A percentile compares a stretch with the other conserved stretches of the same genome.
phyloP scores from a whole-genome alignment of 1,140 invertebrate species.

The Archegozetes longisetosus region DNA sequence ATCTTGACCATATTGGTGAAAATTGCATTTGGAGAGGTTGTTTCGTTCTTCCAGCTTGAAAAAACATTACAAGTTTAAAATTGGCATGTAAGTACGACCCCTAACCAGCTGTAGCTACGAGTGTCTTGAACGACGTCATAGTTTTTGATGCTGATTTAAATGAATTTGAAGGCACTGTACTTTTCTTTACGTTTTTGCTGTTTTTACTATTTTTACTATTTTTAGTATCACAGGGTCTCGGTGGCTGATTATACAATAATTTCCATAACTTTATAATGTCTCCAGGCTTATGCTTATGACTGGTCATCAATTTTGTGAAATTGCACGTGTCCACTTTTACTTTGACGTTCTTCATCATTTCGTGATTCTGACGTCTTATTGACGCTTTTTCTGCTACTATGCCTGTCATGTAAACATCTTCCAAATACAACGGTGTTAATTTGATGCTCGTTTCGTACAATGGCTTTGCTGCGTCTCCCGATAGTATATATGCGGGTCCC shows the following conservation, averaged over 20 bases:
- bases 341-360: slow-evolving; percentile 18
- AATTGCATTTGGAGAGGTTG: no score
- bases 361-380: slow-evolving; percentile 18
- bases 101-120: no score
- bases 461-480: slow-evolving; percentile 40
- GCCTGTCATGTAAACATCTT: slow-evolving; percentile 74
- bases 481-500: slow-evolving; percentile 26
- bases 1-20: no score
- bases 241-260: slow-evolving; percentile 13
- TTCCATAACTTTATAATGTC: slow-evolving; percentile 19
- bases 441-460: slow-evolving; percentile 49
- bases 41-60: no score
- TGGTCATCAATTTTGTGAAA: slow-evolving; percentile 14
- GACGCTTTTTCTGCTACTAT: slow-evolving; percentile 20
- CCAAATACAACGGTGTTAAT: slow-evolving; percentile 54
- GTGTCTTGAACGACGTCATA: no score
- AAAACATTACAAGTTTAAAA: no score
- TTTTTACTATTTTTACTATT: no score
- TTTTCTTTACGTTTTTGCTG: no score
- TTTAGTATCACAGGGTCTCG: not conserved
- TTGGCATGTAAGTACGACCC: no score
- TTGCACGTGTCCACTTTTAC: slow-evolving; percentile 15
- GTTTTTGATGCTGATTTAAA: no score
- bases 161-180: no score
- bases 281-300: slow-evolving; percentile 17